A percentile compares a stretch with the other conserved stretches of the same genome.
These are phyloP conservation scores for Cephus pygmeus DNA, from an alignment of 2,888 invertebrate species.

Conservation along the genomic window DNA sequence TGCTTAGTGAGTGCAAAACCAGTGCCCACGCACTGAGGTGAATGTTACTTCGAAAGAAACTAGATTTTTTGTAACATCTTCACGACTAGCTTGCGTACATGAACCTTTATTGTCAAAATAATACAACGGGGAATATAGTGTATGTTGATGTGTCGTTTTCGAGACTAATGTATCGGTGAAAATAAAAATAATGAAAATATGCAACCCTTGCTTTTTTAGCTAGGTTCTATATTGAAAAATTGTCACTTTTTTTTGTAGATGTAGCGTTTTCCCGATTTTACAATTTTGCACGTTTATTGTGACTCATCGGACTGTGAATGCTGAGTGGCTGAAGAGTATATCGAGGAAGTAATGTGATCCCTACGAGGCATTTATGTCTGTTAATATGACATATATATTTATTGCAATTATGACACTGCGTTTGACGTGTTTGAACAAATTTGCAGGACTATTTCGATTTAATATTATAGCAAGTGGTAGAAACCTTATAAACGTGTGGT, in stretches of 20 bases:
- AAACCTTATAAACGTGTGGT: not conserved
- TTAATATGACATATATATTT: not conserved
- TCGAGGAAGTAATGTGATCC: not conserved
- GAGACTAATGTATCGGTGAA: not conserved
- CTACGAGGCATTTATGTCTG: not conserved
- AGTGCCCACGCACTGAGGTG: not conserved
- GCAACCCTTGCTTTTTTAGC: not conserved
- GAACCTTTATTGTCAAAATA: not conserved
- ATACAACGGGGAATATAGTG: not conserved
- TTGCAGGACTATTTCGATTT: not conserved
- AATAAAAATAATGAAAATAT: not conserved
- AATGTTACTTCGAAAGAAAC: not conserved
- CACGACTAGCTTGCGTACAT: not conserved
- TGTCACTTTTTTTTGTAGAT: not conserved
- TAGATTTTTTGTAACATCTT: not conserved
- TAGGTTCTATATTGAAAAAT: not conserved
- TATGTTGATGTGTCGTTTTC: not conserved
- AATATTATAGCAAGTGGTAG: not conserved
- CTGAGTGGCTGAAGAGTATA: not conserved
- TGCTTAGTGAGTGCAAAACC: not conserved
- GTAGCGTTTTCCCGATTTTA: not conserved
- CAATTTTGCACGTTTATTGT: not conserved
- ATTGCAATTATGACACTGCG: not conserved
- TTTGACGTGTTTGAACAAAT: not conserved
- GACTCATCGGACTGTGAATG: not conserved